A percentile compares a stretch with the other conserved stretches of the same genome.
These are phyloP conservation scores for Steatornis caripensis DNA, from an alignment of 2,113 vertebrate genomes.

Conservation along the genomic window DNA sequence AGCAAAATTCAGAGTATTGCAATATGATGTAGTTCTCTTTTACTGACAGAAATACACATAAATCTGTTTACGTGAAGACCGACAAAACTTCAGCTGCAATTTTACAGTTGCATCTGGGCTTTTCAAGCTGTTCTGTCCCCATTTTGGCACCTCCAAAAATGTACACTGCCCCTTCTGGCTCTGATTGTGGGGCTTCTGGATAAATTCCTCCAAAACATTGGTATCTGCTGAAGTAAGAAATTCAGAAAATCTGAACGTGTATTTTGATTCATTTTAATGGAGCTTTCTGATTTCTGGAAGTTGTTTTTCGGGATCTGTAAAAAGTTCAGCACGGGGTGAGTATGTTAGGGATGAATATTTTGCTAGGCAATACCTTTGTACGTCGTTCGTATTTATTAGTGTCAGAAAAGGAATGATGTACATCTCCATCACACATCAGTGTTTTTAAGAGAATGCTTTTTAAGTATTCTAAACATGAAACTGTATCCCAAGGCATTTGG, in stretches of 20 bases:
- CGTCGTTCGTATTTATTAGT: background rate
- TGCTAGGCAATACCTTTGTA: background rate
- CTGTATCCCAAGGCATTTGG: background rate
- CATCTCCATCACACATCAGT: background rate
- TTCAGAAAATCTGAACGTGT: background rate
- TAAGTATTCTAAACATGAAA: constrained; percentile 20
- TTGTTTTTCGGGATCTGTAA: background rate
- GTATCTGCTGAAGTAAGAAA: background rate
- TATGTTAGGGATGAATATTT: background rate
- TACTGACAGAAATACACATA: background rate
- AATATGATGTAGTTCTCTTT: background rate
- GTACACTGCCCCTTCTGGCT: background rate
- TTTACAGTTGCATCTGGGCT: background rate
- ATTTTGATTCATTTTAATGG: background rate
- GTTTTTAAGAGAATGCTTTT: background rate
- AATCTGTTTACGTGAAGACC: rapidly evolving
- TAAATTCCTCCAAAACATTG: background rate
- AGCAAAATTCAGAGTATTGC: background rate
- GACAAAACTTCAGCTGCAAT: background rate
- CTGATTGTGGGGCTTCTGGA: background rate
- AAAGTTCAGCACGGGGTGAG: background rate
- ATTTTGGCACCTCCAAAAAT: background rate
- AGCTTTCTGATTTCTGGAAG: background rate
- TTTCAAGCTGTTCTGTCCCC: background rate
- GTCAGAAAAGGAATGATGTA: background rate